Evolutionary conservation across 2,888 invertebrate species (phyloP).

Genomic region (Caenorhabditis sp.): DNA sequence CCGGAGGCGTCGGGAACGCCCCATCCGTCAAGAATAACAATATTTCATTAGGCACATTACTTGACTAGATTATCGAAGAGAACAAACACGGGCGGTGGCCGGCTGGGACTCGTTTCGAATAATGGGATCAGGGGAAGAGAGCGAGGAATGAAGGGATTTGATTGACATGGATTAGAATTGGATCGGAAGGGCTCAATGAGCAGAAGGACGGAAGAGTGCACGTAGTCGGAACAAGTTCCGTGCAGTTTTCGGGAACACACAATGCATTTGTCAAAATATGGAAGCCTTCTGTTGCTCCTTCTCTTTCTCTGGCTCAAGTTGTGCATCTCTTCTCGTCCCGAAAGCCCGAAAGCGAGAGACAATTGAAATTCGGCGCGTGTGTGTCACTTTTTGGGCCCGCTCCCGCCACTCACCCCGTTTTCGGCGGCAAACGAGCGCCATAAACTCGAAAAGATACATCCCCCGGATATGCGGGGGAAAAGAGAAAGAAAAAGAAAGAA

Average conservation of each 20-base stretch:
- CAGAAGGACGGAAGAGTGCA: not conserved
- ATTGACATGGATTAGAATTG: conserved; percentile 33
- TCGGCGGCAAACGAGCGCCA: conserved; percentile 37
- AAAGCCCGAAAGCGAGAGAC: conserved; percentile 24
- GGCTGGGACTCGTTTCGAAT: conserved; percentile 37
- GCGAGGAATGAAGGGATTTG: conserved; percentile 11
- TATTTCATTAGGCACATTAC: conserved; percentile 30
- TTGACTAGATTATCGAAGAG: conserved; percentile 16
- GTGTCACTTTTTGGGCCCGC: conserved; percentile 39
- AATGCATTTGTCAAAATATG: conserved; percentile 42
- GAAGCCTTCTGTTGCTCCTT: not conserved
- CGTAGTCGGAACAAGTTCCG: conserved; percentile 2
- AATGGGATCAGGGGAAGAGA: conserved; percentile 46
- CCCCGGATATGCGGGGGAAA: too few species aligned
- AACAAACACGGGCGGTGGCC: conserved; percentile 1
- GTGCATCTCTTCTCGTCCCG: not conserved
- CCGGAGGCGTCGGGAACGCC: conserved; percentile 18
- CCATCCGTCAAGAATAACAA: conserved; percentile 28
- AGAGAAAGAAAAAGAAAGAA: too few species aligned
- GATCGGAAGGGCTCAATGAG: not conserved
- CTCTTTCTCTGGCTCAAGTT: not conserved
- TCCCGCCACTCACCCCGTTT: conserved; percentile 40
- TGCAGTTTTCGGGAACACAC: conserved; percentile 23
- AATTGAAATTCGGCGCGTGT: conserved; percentile 40
- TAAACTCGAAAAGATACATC: conserved; percentile 44